Evolutionary conservation across 2,113 vertebrate genomes (phyloP).

Genomic region (Oncorhynchus clarkii): DNA sequence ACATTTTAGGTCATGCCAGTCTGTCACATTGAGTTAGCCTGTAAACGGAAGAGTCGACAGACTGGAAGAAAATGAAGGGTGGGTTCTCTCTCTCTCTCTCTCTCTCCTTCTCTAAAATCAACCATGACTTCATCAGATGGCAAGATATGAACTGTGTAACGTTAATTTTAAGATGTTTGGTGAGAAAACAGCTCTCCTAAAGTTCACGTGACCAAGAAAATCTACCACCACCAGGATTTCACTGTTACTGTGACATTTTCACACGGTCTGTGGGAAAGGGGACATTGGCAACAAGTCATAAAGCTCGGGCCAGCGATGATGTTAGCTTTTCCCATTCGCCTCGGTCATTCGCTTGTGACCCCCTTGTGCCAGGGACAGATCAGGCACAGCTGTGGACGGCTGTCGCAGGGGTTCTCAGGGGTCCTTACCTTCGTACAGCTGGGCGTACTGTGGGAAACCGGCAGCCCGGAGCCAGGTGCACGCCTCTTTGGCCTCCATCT

Average conservation of each 20-base stretch:
- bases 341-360: background rate
- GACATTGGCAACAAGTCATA: background rate
- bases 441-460: conserved; percentile 87
- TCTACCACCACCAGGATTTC: background rate
- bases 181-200: background rate
- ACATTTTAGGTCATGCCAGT: background rate
- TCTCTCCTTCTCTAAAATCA: too few species aligned
- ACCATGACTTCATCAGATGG: background rate
- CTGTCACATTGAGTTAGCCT: background rate
- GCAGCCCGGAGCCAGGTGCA: conserved; percentile 85
- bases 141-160: background rate
- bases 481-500: conserved; percentile 81
- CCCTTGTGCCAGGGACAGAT: background rate
- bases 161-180: background rate
- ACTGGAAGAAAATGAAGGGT: too few species aligned
- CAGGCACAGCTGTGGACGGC: background rate
- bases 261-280: background rate
- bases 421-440: conserved; percentile 85
- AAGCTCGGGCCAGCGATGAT: background rate
- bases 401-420: background rate
- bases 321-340: background rate
- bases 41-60: too few species aligned
- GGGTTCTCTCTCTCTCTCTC: too few species aligned
- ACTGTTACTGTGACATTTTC: background rate
- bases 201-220: background rate